Evolutionary conservation across 2,797 vertebrate genomes (phyloP), one percentile per base, ranked within the genome.

Genomic region (Pseudotriccus pelzelni): DNA sequence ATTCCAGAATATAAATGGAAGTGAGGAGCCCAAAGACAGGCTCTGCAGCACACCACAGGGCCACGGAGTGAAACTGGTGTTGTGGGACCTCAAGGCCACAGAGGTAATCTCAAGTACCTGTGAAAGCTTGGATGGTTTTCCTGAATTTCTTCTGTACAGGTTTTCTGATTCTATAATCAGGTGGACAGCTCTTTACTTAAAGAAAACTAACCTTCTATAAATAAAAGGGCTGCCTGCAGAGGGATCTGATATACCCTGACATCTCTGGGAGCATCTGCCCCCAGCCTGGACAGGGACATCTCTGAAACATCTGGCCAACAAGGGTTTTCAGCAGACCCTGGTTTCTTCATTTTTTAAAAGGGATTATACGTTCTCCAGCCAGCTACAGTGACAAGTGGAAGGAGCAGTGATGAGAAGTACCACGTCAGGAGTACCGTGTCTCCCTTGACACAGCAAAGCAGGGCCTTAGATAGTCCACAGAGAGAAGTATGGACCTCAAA

Each of bases 21-120:
- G 22, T 21, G 13, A 36, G 43, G 18, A 80, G 43, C 39, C 25
- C 0, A 0, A 5, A 8, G 41, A 16, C 11, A 12, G 44, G 18
- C 56, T 47, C 62, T 50, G 18, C 58, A 28, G 15, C 19, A 52
- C 37, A 13, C 44, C 0, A 0, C 9, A 3, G n/a, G 8, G 32
- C 30, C 12, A 8, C 14, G 20, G 32, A 47, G 2, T 34, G 39
- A 82, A 52, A 70, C 1, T 23, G 32, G 18, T 43, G 28, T 6
- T 55, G 24, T 15, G 28, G 55, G 46, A 60, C 16, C 63, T 60
- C 8, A 22, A 39, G 7, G 43, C 32, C 55, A 62, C 6, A 9
- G 21, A 30, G 21, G 23, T 86, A 79, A 43, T 25, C 49, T 37
- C 41, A 82, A 32, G 32, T 47, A 32, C 28, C 28, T 9, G 24